Percentiles rank a stretch among this genome's conserved stretches.
Evolutionary conservation across 2,113 vertebrate species (phyloP).

Genomic region (Oncorhynchus nerka): DNA sequence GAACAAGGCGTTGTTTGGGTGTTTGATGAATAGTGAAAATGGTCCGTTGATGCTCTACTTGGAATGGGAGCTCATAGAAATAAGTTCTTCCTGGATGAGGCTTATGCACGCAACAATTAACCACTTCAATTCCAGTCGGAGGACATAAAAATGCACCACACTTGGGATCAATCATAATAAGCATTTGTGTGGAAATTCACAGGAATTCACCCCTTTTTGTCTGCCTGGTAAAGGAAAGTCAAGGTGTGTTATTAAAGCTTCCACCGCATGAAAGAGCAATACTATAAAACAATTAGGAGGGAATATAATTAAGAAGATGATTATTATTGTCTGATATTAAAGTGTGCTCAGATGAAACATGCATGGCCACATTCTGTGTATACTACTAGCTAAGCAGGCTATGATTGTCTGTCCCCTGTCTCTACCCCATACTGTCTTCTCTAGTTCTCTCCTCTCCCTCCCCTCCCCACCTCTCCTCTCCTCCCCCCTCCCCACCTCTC

Average conservation of each 20-base stretch:
- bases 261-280: conserved; percentile 22
- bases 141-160: background rate
- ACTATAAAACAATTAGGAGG: conserved; percentile 33
- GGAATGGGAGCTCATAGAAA: background rate
- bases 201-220: conserved; percentile 16
- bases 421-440: background rate
- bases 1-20: background rate
- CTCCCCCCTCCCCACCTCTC: background rate
- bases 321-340: conserved; percentile 15
- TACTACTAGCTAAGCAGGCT: background rate
- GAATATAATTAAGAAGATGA: conserved; percentile 46
- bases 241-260: conserved; percentile 41
- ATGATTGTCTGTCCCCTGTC: background rate
- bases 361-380: too few species aligned
- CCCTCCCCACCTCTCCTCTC: background rate
- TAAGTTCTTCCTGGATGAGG: background rate
- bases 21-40: background rate
- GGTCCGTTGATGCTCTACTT: background rate
- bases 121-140: background rate
- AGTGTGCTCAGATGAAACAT: background rate
- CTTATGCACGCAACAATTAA: background rate
- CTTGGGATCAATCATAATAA: background rate
- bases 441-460: background rate
- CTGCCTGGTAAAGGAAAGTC: conserved; percentile 26
- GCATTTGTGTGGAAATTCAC: conserved; percentile 1